Percentiles rank a stretch among this genome's conserved stretches.
Evolutionary conservation across 2,113 vertebrate species (phyloP).

Genomic region (Syrmaticus mikado): DNA sequence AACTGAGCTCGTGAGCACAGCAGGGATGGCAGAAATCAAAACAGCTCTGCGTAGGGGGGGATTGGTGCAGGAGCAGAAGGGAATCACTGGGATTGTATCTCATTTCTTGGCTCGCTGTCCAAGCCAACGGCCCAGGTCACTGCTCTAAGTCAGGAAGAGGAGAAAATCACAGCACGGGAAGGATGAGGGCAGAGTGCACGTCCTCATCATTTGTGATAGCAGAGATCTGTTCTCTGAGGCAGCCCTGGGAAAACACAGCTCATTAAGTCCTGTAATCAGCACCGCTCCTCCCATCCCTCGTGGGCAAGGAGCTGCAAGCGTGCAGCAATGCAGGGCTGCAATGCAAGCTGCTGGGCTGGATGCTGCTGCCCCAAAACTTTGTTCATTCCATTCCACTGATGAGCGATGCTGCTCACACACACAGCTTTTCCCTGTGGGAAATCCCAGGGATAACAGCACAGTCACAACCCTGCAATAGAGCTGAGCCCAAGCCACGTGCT

Average conservation of each 20-base stretch:
- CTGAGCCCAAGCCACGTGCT: not conserved
- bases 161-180: not conserved
- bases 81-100: not conserved
- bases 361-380: no score
- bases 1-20: not conserved
- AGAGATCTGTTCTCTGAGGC: not conserved
- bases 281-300: not conserved
- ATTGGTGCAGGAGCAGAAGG: not conserved
- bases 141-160: not conserved
- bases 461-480: not conserved
- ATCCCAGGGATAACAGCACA: not conserved
- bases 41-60: not conserved
- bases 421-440: not conserved
- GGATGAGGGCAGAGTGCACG: not conserved
- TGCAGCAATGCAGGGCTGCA: not conserved
- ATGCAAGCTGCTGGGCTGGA: not conserved
- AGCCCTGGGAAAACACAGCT: not conserved
- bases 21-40: not conserved
- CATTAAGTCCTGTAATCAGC: not conserved
- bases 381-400: not conserved
- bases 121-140: not conserved
- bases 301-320: not conserved
- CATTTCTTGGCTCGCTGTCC: not conserved
- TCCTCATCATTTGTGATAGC: not conserved
- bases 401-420: fast-evolving